phyloP scores from a whole-genome alignment of 2,113 vertebrate species.

The Anolis carolinensis region DNA sequence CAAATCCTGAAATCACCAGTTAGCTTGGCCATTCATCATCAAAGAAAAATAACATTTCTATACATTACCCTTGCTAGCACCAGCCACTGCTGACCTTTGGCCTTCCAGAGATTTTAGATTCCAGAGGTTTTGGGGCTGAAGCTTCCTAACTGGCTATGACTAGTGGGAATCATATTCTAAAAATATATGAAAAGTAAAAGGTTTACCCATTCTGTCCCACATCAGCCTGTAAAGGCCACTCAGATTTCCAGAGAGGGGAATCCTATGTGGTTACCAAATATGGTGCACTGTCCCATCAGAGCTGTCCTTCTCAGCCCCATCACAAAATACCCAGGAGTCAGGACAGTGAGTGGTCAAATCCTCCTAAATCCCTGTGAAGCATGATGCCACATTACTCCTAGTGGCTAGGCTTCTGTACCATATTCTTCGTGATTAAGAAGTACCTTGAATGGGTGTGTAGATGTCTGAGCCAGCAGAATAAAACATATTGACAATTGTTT shows the following conservation, averaged over 20 bases:
- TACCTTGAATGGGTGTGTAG: background rate
- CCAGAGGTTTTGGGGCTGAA: too few relatives aligned
- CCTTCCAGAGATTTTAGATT: too few relatives aligned
- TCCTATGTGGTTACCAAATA: too few relatives aligned
- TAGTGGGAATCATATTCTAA: too few relatives aligned
- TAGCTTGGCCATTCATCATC: background rate
- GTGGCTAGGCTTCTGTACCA: background rate
- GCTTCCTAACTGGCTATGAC: too few relatives aligned
- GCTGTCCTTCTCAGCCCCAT: background rate
- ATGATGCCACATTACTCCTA: background rate
- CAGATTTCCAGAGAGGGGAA: background rate
- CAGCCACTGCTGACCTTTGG: background rate
- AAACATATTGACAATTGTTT: conserved; percentile 58
- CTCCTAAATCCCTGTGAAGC: background rate
- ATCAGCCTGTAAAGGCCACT: too few relatives aligned
- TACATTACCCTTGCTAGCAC: background rate
- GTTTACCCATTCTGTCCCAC: too few relatives aligned
- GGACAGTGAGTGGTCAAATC: fast-evolving
- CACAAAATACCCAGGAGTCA: background rate
- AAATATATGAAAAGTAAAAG: too few relatives aligned
- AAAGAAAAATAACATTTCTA: background rate
- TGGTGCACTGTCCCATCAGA: too few relatives aligned
- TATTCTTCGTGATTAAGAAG: background rate
- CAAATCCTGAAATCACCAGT: background rate
- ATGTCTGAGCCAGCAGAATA: conserved; percentile 41